A percentile compares a stretch with the other conserved stretches of the same genome.
Evolutionary conservation across 2,797 vertebrate species (phyloP).

Genomic region (Eutrigla gurnardus): DNA sequence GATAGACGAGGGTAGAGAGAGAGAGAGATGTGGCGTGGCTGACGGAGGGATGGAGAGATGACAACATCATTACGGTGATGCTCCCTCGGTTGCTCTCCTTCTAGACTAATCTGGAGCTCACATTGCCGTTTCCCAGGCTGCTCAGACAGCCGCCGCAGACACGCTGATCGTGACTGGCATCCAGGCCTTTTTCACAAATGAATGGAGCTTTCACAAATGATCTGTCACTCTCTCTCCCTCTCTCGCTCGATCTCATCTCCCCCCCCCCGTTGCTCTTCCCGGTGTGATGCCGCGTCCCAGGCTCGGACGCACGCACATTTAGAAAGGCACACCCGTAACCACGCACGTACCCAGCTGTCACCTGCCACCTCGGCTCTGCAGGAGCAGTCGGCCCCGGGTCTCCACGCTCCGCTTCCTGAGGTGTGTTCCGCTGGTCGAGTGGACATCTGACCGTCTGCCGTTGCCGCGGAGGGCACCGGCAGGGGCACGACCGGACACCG

Average conservation of each 20-base stretch:
- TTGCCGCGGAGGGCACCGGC: slow-evolving; percentile 25
- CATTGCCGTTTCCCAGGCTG: slow-evolving; percentile 40
- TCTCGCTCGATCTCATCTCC: not conserved
- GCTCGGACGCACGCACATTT: slow-evolving; percentile 25
- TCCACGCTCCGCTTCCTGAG: slow-evolving; percentile 41
- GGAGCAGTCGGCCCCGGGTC: slow-evolving; percentile 51
- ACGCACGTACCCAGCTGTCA: slow-evolving; percentile 45
- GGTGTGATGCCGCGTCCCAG: slow-evolving; percentile 15
- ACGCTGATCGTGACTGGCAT: slow-evolving; percentile 61
- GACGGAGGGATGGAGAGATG: slow-evolving; percentile 30
- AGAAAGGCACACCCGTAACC: slow-evolving; percentile 22
- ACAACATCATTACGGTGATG: slow-evolving; percentile 36
- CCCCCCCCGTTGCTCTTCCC: slow-evolving; percentile 11
- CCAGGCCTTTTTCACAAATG: slow-evolving; percentile 63
- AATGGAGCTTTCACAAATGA: slow-evolving; percentile 66
- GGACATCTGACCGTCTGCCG: slow-evolving; percentile 58
- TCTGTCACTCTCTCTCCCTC: slow-evolving; percentile 35
- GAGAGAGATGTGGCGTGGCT: slow-evolving; percentile 8
- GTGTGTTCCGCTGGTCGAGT: slow-evolving; percentile 30
- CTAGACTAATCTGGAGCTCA: slow-evolving; percentile 26
- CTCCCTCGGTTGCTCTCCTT: slow-evolving; percentile 28
- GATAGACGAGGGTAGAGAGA: not conserved
- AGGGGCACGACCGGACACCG: slow-evolving; percentile 6
- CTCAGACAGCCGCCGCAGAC: slow-evolving; percentile 36
- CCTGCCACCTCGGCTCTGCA: slow-evolving; percentile 44